These are phyloP conservation scores for Girardinichthys multiradiatus DNA, from an alignment of 2,113 vertebrate species.

Conservation along the genomic window DNA sequence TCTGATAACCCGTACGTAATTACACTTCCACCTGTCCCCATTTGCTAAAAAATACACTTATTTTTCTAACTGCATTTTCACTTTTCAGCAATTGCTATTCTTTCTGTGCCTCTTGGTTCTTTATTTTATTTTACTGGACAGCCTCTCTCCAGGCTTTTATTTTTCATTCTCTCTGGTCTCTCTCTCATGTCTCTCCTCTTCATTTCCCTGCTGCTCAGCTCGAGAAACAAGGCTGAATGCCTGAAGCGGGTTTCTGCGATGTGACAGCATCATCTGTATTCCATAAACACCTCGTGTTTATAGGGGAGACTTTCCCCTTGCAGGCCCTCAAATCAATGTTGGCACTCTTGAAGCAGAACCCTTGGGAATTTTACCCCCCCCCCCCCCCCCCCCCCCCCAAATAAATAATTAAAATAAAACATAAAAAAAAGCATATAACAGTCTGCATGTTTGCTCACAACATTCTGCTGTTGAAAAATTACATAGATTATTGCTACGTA, in stretches of 20 bases:
- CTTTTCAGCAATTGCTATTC: slow-evolving; percentile 49
- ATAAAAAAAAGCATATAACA: slow-evolving; percentile 20
- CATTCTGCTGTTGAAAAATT: slow-evolving; percentile 14
- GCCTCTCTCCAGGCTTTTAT: slow-evolving; percentile 13
- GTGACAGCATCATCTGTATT: slow-evolving; percentile 74
- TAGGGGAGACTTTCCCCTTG: slow-evolving; percentile 65
- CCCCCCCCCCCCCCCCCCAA: neutral
- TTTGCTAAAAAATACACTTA: neutral
- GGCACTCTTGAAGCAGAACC: slow-evolving; percentile 68
- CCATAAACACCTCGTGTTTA: slow-evolving; percentile 72
- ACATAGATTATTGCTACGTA: slow-evolving; percentile 4
- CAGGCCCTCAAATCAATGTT: slow-evolving; percentile 73
- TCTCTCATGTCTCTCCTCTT: slow-evolving; percentile 28
- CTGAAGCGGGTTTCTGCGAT: slow-evolving; percentile 50
- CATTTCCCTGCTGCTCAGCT: slow-evolving; percentile 44
- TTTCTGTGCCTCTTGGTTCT: slow-evolving; percentile 16
- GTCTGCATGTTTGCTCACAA: slow-evolving; percentile 8
- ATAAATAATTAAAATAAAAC: slow-evolving; percentile 48
- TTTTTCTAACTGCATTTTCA: slow-evolving; percentile 5
- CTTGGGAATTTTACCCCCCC: slow-evolving; percentile 30
- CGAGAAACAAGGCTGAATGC: slow-evolving; percentile 50
- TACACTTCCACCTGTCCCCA: slow-evolving; percentile 16
- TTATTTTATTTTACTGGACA: slow-evolving; percentile 44
- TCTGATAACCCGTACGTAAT: slow-evolving; percentile 70
- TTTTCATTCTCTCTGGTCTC: slow-evolving; percentile 10